Conservation (phyloP, 2,113 vertebrate species). For the Puntigrus tetrazona region DNA sequence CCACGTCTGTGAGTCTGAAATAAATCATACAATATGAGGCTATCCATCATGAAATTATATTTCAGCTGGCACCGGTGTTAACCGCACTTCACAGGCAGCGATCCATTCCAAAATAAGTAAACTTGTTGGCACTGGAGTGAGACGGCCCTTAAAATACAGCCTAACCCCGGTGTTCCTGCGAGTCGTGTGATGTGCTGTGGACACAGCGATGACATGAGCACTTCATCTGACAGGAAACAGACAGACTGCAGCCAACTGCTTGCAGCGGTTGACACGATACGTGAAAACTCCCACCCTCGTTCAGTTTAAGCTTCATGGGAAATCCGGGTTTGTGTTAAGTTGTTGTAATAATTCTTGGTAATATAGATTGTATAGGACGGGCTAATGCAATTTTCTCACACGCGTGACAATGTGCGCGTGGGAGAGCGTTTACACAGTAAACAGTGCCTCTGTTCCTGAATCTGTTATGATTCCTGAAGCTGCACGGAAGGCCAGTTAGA, state of each 20-base stretch:
- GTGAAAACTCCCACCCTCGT: not conserved
- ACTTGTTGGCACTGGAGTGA: constrained; percentile 37
- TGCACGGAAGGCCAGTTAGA: not conserved
- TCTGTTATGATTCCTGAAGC: constrained; percentile 20
- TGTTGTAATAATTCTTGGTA: constrained; percentile 24
- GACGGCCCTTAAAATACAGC: constrained; percentile 48
- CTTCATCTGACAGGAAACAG: constrained; percentile 45
- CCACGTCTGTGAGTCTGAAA: constrained; percentile 40
- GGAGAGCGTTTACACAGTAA: constrained; percentile 18
- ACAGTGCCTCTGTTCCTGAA: constrained; percentile 15
- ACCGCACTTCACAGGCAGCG: constrained; percentile 35
- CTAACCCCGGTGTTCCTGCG: constrained; percentile 37
- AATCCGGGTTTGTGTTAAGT: not conserved
- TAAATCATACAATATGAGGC: constrained; percentile 49
- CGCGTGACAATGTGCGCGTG: not conserved
- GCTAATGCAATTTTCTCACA: constrained; percentile 36
- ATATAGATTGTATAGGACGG: constrained; percentile 13
- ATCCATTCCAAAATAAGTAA: constrained; percentile 52
- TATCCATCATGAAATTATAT: constrained; percentile 50
- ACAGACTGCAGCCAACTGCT: constrained; percentile 30
- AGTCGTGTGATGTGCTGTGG: constrained; percentile 25
- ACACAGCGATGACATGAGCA: constrained; percentile 45
- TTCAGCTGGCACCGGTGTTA: constrained; percentile 42
- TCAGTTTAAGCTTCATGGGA: not conserved
- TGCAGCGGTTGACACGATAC: not conserved